Percentiles rank a stretch among this genome's conserved stretches.
Evolutionary conservation across 2,113 vertebrate species (phyloP).

Genomic region (Rhinichthys klamathensis): DNA sequence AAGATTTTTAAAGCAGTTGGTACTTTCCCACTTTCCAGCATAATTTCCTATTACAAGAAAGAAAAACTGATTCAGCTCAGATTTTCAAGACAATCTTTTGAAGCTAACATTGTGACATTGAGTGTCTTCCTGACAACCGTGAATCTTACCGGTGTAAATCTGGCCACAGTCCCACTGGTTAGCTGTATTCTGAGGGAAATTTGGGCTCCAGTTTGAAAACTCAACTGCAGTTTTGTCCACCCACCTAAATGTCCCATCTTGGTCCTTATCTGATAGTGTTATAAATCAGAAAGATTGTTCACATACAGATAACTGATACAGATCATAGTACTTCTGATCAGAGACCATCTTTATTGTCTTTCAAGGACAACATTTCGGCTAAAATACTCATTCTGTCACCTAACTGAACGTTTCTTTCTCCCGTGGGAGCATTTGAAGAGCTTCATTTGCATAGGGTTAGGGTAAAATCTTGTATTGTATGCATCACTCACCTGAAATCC

Average conservation of each 20-base stretch:
- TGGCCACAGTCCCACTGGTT: slow-evolving; percentile 78
- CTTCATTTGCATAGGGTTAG: background rate
- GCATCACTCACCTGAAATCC: slow-evolving; percentile 71
- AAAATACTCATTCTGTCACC: background rate
- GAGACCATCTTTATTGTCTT: background rate
- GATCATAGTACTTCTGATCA: background rate
- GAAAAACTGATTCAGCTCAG: background rate
- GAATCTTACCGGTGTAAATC: slow-evolving; percentile 76
- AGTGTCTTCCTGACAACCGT: background rate
- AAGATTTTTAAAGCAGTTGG: slow-evolving; percentile 77
- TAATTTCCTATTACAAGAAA: slow-evolving; percentile 70
- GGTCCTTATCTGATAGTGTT: slow-evolving; percentile 68
- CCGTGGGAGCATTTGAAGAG: background rate
- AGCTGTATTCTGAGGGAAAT: slow-evolving; percentile 71
- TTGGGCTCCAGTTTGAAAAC: slow-evolving; percentile 71
- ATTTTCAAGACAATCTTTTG: background rate
- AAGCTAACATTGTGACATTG: background rate
- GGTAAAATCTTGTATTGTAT: background rate
- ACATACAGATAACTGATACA: background rate
- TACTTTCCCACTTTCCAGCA: slow-evolving; percentile 78
- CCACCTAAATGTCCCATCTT: slow-evolving; percentile 76
- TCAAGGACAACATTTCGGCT: background rate
- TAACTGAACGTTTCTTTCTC: background rate
- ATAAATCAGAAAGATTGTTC: background rate
- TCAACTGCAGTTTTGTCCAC: slow-evolving; percentile 66